Conservation (phyloP, 2,113 vertebrate genomes). For the Oncorhynchus clarkii region DNA sequence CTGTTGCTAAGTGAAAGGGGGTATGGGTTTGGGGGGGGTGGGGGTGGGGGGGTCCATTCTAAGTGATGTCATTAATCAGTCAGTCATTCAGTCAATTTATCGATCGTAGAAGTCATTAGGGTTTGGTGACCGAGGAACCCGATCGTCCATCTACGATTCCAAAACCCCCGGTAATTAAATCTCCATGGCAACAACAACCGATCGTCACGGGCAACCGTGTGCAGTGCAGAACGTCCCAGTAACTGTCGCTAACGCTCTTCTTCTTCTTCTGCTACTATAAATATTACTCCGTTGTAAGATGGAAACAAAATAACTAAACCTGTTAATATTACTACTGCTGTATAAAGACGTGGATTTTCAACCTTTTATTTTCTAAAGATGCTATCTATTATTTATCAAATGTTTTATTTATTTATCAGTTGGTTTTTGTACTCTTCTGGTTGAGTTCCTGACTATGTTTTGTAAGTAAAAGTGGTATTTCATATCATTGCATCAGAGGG, state of each 20-base stretch:
- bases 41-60: constrained; percentile 25
- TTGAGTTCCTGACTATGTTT: constrained; percentile 68
- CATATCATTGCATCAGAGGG: constrained; percentile 56
- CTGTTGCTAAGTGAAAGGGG: constrained; percentile 17
- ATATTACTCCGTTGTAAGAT: constrained; percentile 58
- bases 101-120: constrained; percentile 44
- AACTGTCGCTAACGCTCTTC: constrained; percentile 62
- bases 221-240: constrained; percentile 67
- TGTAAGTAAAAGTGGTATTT: constrained; percentile 71
- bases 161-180: constrained; percentile 62
- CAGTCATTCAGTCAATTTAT: constrained; percentile 49
- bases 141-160: constrained; percentile 50
- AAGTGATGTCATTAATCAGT: constrained; percentile 57
- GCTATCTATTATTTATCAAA: constrained; percentile 59
- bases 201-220: constrained; percentile 58
- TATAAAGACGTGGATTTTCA: constrained; percentile 59
- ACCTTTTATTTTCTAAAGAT: constrained; percentile 68
- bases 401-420: constrained; percentile 39
- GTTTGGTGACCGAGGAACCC: constrained; percentile 16
- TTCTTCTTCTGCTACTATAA: constrained; percentile 50
- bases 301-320: constrained; percentile 42
- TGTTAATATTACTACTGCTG: constrained; percentile 49
- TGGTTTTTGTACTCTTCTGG: constrained; percentile 62
- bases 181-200: constrained; percentile 49
- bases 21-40: constrained; percentile 2